Percentiles rank a stretch among this genome's conserved stretches.
Conservation (phyloP, 1,140 invertebrate species). For the Colletes gigas region DNA sequence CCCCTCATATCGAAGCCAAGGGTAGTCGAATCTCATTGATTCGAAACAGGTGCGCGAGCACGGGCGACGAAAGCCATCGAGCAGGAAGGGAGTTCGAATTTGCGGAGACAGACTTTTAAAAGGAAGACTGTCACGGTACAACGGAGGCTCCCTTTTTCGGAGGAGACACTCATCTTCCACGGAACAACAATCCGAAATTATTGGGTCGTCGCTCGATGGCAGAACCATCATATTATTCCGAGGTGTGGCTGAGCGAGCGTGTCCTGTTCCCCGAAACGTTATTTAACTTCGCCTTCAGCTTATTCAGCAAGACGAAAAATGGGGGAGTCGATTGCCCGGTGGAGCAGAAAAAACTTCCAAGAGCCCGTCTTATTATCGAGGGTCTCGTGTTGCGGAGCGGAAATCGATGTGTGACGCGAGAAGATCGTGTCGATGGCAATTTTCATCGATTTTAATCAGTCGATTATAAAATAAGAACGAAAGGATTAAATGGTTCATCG, state of each 20-base stretch:
- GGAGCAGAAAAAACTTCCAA: conserved; percentile 16
- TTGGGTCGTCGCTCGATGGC: conserved; percentile 16
- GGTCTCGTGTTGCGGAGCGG: background rate
- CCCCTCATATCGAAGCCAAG: background rate
- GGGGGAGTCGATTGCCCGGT: conserved; percentile 20
- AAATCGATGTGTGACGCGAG: conserved; percentile 10
- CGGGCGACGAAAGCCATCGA: background rate
- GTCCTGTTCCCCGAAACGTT: conserved; percentile 28
- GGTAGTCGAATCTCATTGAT: conserved; percentile 25
- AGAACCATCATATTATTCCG: conserved; percentile 19
- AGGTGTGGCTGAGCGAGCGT: conserved; percentile 18
- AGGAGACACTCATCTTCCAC: background rate
- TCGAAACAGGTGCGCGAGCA: conserved; percentile 14
- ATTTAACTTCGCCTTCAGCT: conserved; percentile 54
- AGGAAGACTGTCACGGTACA: background rate
- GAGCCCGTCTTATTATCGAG: conserved; percentile 26
- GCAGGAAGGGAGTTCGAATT: too few species aligned
- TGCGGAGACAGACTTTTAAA: conserved; percentile 5
- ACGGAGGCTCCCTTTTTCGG: background rate
- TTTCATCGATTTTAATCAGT: background rate
- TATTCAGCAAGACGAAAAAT: conserved; percentile 48
- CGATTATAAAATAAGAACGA: too few species aligned
- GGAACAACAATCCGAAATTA: conserved; percentile 30
- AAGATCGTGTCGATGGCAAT: background rate
- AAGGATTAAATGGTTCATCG: too few species aligned